Evolutionary conservation across 2,797 vertebrate genomes (phyloP).

Genomic region (Lacerta bilineata): DNA sequence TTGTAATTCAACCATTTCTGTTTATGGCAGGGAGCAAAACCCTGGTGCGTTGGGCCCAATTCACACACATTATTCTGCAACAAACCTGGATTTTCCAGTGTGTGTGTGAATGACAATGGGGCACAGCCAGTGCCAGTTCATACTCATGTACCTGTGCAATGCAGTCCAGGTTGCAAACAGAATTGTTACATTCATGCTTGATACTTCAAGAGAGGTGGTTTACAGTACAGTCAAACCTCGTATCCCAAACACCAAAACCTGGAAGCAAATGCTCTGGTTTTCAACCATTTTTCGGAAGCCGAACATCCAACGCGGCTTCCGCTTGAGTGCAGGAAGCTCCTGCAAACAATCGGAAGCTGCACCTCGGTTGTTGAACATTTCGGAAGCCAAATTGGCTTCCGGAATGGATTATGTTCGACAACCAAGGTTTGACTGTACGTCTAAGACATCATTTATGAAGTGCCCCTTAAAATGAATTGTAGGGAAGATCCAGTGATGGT

Average conservation of each 20-base stretch:
- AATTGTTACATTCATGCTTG: neutral
- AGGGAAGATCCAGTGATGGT: neutral
- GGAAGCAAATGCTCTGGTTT: no score
- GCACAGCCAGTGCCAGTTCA: neutral
- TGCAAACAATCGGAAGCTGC: no score
- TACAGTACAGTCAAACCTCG: no score
- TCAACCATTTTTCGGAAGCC: no score
- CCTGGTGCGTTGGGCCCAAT: neutral
- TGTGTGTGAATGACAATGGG: neutral
- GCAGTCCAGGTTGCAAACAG: neutral
- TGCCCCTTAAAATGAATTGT: neutral
- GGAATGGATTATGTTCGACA: no score
- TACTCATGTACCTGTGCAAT: neutral
- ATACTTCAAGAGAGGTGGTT: neutral
- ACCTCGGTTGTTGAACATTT: no score
- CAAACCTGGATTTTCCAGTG: neutral
- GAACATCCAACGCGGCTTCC: no score
- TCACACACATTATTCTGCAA: neutral
- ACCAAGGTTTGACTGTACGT: neutral
- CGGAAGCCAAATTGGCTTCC: no score
- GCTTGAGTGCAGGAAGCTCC: no score
- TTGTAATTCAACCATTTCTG: neutral
- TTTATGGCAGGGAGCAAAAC: neutral
- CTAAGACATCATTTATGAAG: neutral
- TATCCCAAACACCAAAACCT: no score